phyloP scores from a whole-genome alignment of 1,140 invertebrate species.

The Eupeodes corollae region DNA sequence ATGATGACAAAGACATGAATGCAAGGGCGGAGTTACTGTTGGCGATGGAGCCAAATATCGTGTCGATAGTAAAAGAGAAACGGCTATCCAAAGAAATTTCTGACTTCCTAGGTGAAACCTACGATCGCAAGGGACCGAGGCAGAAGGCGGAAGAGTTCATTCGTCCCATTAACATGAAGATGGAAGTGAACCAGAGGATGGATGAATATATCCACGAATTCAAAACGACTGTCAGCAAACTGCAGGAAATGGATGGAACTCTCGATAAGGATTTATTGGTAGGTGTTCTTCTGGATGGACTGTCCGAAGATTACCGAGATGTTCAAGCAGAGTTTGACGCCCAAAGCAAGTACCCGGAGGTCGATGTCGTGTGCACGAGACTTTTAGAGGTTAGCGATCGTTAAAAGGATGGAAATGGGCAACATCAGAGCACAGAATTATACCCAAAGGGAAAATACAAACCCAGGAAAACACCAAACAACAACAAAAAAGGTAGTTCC shows the following conservation, averaged over 20 bases:
- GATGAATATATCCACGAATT: neutral
- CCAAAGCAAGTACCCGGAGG: neutral
- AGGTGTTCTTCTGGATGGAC: slow-evolving; percentile 3
- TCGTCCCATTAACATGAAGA: neutral
- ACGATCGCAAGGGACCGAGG: too few species aligned
- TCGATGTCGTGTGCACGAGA: neutral
- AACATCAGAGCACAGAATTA: neutral
- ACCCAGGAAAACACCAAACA: neutral
- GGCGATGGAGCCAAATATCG: too few species aligned
- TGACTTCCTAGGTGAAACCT: too few species aligned
- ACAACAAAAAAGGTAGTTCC: neutral
- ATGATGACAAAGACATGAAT: too few species aligned
- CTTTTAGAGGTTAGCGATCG: slow-evolving; percentile 1
- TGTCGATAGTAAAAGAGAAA: too few species aligned
- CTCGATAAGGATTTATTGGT: slow-evolving; percentile 1
- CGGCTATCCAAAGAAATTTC: too few species aligned
- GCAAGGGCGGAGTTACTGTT: too few species aligned
- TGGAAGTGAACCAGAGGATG: neutral
- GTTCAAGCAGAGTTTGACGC: slow-evolving; percentile 3
- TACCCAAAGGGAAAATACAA: neutral
- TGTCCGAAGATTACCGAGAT: neutral
- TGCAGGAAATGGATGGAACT: neutral
- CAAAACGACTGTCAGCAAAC: neutral
- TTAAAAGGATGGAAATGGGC: neutral
- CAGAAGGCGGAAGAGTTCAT: too few species aligned